Percentiles rank a stretch among this genome's conserved stretches.
Evolutionary conservation across 2,888 invertebrate genomes (phyloP).

Genomic region (Thyatira batis): DNA sequence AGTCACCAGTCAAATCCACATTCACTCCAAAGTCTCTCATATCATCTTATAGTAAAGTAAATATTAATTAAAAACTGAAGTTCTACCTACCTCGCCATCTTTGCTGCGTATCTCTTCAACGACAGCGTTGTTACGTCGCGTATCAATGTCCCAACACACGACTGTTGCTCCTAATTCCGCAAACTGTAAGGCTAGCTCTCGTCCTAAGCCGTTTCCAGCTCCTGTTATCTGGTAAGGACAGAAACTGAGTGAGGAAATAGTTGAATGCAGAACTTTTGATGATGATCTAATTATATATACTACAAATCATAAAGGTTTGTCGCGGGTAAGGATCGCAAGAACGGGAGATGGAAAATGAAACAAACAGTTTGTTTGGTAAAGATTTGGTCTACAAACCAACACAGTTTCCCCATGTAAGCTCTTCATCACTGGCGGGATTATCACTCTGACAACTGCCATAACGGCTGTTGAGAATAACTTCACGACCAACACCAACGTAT

Average conservation of each 20-base stretch:
- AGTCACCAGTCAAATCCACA: too few species aligned
- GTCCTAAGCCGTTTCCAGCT: slow-evolving; percentile 67
- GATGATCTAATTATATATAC: too few species aligned
- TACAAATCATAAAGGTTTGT: too few species aligned
- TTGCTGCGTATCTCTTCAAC: slow-evolving; percentile 67
- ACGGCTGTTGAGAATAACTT: slow-evolving; percentile 67
- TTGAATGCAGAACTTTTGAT: too few species aligned
- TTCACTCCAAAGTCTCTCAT: too few species aligned
- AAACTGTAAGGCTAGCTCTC: slow-evolving; percentile 71
- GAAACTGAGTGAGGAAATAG: not conserved
- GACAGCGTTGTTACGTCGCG: slow-evolving; percentile 59
- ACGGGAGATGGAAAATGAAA: not conserved
- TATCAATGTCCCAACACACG: slow-evolving; percentile 72
- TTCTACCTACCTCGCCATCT: slow-evolving; percentile 63
- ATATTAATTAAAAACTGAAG: not conserved
- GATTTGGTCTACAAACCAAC: slow-evolving; percentile 42
- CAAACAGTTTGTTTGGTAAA: not conserved
- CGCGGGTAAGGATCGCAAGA: not conserved
- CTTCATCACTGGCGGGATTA: slow-evolving; percentile 68
- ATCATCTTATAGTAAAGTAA: not conserved
- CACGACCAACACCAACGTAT: slow-evolving; percentile 60
- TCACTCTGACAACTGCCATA: slow-evolving; percentile 47
- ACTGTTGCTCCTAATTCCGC: slow-evolving; percentile 75
- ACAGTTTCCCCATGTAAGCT: slow-evolving; percentile 73
- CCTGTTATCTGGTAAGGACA: slow-evolving; percentile 61